Base-by-base conservation (phyloP, 2,888 invertebrate species). In the Aproaerema taeniolella region DNA sequence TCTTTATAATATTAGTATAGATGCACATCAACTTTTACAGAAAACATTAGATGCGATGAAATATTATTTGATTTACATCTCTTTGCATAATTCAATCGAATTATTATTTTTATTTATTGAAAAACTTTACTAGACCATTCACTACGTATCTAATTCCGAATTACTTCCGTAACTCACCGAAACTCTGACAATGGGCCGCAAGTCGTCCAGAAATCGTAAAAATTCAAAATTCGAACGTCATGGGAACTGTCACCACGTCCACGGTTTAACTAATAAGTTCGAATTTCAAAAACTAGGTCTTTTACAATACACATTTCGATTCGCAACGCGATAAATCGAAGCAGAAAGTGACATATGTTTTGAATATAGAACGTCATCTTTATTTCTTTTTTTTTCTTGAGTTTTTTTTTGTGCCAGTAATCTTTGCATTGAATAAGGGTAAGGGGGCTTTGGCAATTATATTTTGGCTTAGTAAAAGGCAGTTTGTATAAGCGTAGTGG, bases 401-500 rank as follows among this genome's bases (percentile, higher is more conserved):
- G 50, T 53, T 61, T 49, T 41, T 41, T 42, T 44, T 41, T 41
- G 16, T 38, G 45, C 29, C 31, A 16, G 36, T 52, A 49, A 62
- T 55, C 55, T 53, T 58, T 67, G 57, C 55, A 52, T 58, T 67
- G 57, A 60, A 60, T 61, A 52, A 50, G 52, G 52, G 52, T 49
- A 65, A 71, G 69, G 81, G 81, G 83, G 81, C 78, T 63, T 64
- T 63, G 58, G 82, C 82, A 82, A 85, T 86, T 83, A 80, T 80
- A 75, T 77, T 77, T 76, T 73, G 71, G 64, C 66, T 64, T 58
- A 61, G 64, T 50, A 55, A 49, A 57, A 51, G 44, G 44, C 47
- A 60, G 55, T 64, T 63, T 67, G 67, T 70, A 66, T 63, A 53
- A 50, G 68, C 63, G 63, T 59, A 50, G 61, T 44, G 69, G 65